Evolutionary conservation across 2,797 vertebrate genomes (phyloP), one percentile per base, ranked within the genome.

Genomic region (Leptodactylus fallax): DNA sequence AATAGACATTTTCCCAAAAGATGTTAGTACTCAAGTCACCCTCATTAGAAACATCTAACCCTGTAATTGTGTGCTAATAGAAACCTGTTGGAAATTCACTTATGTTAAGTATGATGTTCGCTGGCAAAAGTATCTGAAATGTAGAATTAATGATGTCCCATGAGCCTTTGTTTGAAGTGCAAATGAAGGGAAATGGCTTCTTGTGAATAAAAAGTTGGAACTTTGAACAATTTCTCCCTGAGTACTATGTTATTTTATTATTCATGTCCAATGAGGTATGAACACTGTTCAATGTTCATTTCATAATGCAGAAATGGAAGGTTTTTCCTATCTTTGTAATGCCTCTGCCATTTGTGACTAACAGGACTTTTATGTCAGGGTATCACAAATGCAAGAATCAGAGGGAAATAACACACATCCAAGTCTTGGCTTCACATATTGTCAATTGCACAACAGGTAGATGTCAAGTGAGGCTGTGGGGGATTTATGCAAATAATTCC

Each of bases 231-330:
- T 58, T 85, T 80, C 36, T 85, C 36, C 53, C 76, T 60, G 1
- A 60, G 63, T 45, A 51, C 23, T 71, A 79, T 84, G 87, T 85
- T 85, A 88, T 69, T 88, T 80, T 88, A 88, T 88, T 88, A 85
- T 88, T 85, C 77, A 88, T 85, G 25, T 10, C 63, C 77, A 71
- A 55, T 81, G 83, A 85, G 56, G 87, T 61, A 80, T 53, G 21
- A 72, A 60, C 25, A n/a, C 27, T 76, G 17, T 79, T 81, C 56
- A 65, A 53, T 45, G 80, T 69, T 63, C 45, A 61, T 81, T 84
- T 56, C 55, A 47, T 79, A 60, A 51, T 71, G 58, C 27, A 67
- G 72, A 13, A 85, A 36, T 81, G 60, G 8, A 77, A 21, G 25
- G n/a, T 21, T 56, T 80, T 71, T 5, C 21, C 45, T 72, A 36